These are phyloP conservation scores for Gadopsis bispinosus DNA, from an alignment of 2,797 vertebrate genomes.

Conservation along the genomic window DNA sequence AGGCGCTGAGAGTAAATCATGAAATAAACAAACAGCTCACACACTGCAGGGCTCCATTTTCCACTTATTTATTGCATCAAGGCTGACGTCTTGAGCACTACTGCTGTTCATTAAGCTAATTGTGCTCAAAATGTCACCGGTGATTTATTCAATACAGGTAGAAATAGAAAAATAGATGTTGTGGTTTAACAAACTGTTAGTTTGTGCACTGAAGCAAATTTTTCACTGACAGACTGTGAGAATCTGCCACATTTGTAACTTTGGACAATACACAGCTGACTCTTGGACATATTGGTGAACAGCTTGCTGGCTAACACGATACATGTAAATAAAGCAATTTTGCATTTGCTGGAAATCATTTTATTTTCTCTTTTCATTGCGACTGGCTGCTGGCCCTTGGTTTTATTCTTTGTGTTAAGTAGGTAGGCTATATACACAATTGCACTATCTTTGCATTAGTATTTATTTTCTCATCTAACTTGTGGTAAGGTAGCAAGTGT, in stretches of 20 bases:
- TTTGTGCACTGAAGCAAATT: neutral
- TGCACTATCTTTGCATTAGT: neutral
- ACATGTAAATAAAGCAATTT: neutral
- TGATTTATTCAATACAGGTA: neutral
- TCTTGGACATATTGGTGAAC: constrained; percentile 1
- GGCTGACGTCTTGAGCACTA: too few relatives aligned
- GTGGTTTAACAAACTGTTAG: neutral
- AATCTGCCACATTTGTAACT: constrained; percentile 5
- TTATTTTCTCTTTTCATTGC: neutral
- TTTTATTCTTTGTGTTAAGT: neutral
- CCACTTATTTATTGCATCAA: too few relatives aligned
- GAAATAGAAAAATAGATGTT: neutral
- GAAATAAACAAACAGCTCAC: too few relatives aligned
- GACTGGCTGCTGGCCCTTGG: neutral
- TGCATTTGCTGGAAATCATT: neutral
- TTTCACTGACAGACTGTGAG: neutral
- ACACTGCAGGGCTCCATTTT: too few relatives aligned
- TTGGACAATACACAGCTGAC: neutral
- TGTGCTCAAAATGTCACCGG: too few relatives aligned
- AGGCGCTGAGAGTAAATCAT: too few relatives aligned
- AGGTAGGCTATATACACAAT: neutral
- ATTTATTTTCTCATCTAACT: neutral
- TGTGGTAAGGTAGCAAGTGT: neutral
- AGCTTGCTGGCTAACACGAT: neutral
- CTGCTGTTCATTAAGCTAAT: too few relatives aligned